Conservation (phyloP, 2,797 vertebrate species). For the Fistularia tabacaria region DNA sequence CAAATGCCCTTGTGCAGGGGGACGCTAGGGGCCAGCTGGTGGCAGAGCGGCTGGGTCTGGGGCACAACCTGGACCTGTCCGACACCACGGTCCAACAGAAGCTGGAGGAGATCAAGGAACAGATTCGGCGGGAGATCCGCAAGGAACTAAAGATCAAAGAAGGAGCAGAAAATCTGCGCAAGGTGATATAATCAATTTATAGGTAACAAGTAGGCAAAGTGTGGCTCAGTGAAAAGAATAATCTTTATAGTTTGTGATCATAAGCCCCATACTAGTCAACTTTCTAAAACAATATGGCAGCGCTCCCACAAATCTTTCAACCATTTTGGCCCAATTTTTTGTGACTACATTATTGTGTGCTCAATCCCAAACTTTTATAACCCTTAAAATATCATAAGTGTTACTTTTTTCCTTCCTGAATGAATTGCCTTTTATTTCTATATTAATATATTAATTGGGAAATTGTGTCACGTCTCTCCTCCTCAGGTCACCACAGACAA, state of each 20-base stretch:
- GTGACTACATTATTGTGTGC: no score
- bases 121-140: constrained; percentile 97
- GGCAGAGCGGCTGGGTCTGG: constrained; percentile 84
- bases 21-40: constrained; percentile 86
- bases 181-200: constrained; percentile 48
- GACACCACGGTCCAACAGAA: constrained; percentile 97
- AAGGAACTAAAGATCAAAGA: constrained; percentile 99
- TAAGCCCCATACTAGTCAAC: no score
- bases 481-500: constrained; percentile 93
- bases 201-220: no score
- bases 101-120: constrained; percentile 96
- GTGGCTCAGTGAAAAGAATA: no score
- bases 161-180: constrained; percentile 96
- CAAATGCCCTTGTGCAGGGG: constrained; percentile 41
- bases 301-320: no score
- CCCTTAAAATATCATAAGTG: no score
- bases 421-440: background rate
- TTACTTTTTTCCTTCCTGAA: background rate
- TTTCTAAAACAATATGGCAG: no score
- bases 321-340: no score
- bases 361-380: no score
- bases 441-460: no score
- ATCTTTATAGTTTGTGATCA: no score
- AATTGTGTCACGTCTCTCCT: background rate
- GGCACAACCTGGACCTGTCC: constrained; percentile 90